Evolutionary conservation across 2,888 invertebrate genomes (phyloP).

Genomic region (Macropis europaea): DNA sequence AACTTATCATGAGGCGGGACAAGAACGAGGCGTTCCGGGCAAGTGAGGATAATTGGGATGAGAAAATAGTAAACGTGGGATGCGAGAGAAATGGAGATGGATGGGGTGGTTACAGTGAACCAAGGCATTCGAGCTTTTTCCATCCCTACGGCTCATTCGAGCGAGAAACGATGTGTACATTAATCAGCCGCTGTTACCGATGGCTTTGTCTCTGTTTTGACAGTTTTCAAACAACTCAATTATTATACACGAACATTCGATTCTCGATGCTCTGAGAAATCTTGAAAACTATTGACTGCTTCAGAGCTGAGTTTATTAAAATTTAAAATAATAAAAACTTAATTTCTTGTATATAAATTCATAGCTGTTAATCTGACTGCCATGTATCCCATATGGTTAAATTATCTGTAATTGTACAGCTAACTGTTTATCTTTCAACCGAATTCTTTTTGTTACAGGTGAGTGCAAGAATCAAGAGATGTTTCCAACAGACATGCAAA

Average conservation of each 20-base stretch:
- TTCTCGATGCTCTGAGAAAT: too few relatives aligned
- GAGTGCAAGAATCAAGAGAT: conserved; percentile 84
- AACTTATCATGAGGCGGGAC: conserved; percentile 23
- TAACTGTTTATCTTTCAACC: background rate
- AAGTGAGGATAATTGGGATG: conserved; percentile 5
- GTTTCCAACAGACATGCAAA: conserved; percentile 82
- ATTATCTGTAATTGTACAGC: too few relatives aligned
- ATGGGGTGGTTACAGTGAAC: conserved; percentile 4
- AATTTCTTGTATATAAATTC: too few relatives aligned
- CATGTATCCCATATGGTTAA: too few relatives aligned
- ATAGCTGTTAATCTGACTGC: too few relatives aligned
- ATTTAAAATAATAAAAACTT: too few relatives aligned
- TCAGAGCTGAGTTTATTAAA: too few relatives aligned
- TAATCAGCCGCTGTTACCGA: background rate
- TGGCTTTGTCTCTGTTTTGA: too few relatives aligned
- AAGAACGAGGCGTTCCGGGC: conserved; percentile 8
- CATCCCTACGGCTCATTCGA: background rate
- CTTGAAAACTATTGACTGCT: too few relatives aligned
- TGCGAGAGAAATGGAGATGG: conserved; percentile 12
- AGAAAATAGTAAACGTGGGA: conserved; percentile 17
- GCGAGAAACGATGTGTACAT: background rate
- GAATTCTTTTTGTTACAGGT: conserved; percentile 75
- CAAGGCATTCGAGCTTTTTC: background rate
- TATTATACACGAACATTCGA: too few relatives aligned
- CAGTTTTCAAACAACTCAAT: too few relatives aligned